phyloP scores from a whole-genome alignment of 2,797 vertebrate species.

The Phalanger gymnotis region DNA sequence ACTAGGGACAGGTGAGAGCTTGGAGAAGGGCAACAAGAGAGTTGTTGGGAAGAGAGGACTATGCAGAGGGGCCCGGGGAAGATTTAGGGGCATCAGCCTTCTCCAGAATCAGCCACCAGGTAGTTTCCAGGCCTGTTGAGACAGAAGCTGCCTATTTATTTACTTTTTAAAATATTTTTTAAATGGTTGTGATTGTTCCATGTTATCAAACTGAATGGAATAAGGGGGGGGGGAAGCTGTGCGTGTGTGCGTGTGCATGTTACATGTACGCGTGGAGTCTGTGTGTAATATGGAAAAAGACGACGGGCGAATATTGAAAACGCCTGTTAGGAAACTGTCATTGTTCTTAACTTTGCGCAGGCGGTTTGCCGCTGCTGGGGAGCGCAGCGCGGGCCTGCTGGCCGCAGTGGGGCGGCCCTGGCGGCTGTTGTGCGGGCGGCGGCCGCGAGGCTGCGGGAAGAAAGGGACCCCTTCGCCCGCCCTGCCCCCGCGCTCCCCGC shows the following conservation, averaged over 20 bases:
- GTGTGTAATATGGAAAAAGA: slow-evolving; percentile 69
- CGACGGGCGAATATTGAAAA: slow-evolving; percentile 75
- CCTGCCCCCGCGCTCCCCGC: slow-evolving; percentile 81
- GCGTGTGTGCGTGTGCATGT: neutral
- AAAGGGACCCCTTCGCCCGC: slow-evolving; percentile 76
- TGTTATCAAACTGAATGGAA: neutral
- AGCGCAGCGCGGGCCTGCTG: slow-evolving; percentile 25
- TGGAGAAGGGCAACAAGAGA: neutral
- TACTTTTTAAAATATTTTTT: neutral
- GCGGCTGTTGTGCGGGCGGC: neutral
- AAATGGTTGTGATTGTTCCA: neutral
- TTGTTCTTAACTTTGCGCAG: slow-evolving; percentile 80
- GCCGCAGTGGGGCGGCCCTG: slow-evolving; percentile 13
- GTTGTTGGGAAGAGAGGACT: neutral
- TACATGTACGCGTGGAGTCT: slow-evolving; percentile 64
- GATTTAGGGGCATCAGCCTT: slow-evolving; percentile 26
- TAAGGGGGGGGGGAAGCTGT: neutral
- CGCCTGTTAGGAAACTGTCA: slow-evolving; percentile 79
- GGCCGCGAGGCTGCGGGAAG: slow-evolving; percentile 45
- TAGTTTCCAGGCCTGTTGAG: slow-evolving; percentile 21
- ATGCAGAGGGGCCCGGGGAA: neutral
- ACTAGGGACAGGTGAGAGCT: slow-evolving; percentile 2
- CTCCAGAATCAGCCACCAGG: neutral
- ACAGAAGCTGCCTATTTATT: slow-evolving; percentile 30
- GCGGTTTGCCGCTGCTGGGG: slow-evolving; percentile 50